Evolutionary conservation across 2,113 vertebrate genomes (phyloP).

Genomic region (Tursiops truncatus): DNA sequence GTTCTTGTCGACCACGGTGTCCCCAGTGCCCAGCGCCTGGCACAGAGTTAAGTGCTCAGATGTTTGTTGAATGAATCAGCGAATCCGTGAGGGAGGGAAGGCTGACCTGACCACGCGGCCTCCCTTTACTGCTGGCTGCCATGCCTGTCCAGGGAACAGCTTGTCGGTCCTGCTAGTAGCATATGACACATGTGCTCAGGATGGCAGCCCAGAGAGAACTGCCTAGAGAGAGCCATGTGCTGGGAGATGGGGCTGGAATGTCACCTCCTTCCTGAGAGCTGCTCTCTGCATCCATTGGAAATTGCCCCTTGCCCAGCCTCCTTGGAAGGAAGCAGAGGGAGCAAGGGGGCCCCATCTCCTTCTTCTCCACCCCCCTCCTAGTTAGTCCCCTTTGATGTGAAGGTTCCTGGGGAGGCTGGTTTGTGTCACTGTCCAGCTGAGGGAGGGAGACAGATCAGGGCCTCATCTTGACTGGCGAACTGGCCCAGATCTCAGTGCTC

Average conservation of each 20-base stretch:
- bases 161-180: background rate
- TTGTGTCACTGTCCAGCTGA: conserved; percentile 47
- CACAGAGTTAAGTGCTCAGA: background rate
- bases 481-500: background rate
- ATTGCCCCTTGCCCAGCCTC: background rate
- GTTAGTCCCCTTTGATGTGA: conserved; percentile 62
- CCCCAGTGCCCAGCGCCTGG: background rate
- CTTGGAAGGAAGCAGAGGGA: conserved; percentile 55
- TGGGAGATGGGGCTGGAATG: background rate
- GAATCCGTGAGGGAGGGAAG: background rate
- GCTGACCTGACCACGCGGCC: background rate
- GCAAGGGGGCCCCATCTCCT: conserved; percentile 36
- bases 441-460: background rate
- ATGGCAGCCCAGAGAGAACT: background rate
- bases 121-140: background rate
- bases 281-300: background rate
- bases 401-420: conserved; percentile 47
- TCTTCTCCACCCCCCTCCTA: conserved; percentile 28
- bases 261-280: conserved; percentile 25
- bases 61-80: background rate
- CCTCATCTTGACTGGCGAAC: background rate
- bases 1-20: background rate
- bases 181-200: background rate
- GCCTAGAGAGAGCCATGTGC: background rate
- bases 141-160: background rate